phyloP scores from a whole-genome alignment of 2,888 invertebrate species.

The Caenorhabditis drosophilae region DNA sequence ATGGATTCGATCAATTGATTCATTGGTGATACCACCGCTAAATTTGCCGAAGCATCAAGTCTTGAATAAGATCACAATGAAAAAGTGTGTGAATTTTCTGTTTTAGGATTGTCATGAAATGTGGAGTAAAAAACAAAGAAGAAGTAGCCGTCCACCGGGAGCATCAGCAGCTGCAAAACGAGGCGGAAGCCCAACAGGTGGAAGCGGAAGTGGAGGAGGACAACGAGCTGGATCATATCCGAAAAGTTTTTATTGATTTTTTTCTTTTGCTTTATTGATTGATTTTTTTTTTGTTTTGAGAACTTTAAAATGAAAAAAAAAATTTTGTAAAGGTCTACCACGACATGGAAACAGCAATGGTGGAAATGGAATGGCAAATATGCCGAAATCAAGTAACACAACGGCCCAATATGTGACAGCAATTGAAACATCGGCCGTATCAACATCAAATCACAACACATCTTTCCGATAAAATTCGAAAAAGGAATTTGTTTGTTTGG shows the following conservation, averaged over 20 bases:
- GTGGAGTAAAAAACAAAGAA: slow-evolving; percentile 83
- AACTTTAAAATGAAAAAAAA: not conserved
- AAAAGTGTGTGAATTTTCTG: too few species aligned
- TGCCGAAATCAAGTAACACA: too few species aligned
- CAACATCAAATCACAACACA: too few species aligned
- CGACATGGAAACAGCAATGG: too few species aligned
- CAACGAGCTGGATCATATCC: not conserved
- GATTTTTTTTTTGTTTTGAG: not conserved
- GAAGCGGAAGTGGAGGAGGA: not conserved
- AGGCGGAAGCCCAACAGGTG: not conserved
- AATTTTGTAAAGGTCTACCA: too few species aligned
- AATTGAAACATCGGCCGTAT: too few species aligned
- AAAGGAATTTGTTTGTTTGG: too few species aligned
- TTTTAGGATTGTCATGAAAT: slow-evolving; percentile 96
- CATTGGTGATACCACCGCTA: slow-evolving; percentile 75
- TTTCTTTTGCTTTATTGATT: not conserved
- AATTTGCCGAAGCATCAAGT: slow-evolving; percentile 74
- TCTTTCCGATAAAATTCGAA: too few species aligned
- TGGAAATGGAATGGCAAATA: too few species aligned
- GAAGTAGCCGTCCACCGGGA: not conserved
- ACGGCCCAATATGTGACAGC: too few species aligned
- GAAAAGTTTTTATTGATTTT: not conserved
- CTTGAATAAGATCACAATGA: too few species aligned
- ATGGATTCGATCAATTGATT: slow-evolving; percentile 89
- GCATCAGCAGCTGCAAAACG: not conserved